Conservation (phyloP, 2,113 vertebrate genomes). For the Ophiodon elongatus region DNA sequence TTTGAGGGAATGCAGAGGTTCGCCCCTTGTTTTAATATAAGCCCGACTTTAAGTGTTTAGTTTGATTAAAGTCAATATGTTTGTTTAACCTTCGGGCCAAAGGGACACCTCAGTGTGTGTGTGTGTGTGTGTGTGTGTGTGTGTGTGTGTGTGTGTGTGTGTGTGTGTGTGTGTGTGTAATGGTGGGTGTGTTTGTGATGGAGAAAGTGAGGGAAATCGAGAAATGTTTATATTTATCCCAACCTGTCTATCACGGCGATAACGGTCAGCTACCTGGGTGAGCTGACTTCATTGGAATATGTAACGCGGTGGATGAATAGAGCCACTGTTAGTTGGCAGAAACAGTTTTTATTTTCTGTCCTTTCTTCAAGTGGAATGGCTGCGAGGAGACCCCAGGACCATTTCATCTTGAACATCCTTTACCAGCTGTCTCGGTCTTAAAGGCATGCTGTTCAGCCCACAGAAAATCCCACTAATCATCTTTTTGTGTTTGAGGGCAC, state of each 20-base stretch:
- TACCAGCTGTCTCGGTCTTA: constrained; percentile 85
- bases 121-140: not conserved
- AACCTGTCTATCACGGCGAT: constrained; percentile 51
- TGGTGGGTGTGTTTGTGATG: not conserved
- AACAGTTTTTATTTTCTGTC: constrained; percentile 67
- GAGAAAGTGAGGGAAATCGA: not conserved
- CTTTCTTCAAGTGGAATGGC: constrained; percentile 78
- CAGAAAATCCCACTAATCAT: constrained; percentile 86
- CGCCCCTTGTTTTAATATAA: constrained; percentile 79
- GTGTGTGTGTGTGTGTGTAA: not conserved
- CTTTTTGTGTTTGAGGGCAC: constrained; percentile 87
- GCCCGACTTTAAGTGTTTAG: constrained; percentile 71
- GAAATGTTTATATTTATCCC: constrained; percentile 26
- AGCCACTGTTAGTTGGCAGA: constrained; percentile 42
- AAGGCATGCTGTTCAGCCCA: constrained; percentile 83
- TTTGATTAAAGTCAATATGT: constrained; percentile 82
- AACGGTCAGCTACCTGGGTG: constrained; percentile 34
- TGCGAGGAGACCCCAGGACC: constrained; percentile 79
- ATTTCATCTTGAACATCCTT: constrained; percentile 82
- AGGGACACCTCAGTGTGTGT: constrained; percentile 51
- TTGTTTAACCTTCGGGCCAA: constrained; percentile 74
- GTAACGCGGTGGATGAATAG: constrained; percentile 28
- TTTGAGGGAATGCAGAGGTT: constrained; percentile 75
- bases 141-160: not conserved
- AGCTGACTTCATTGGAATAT: constrained; percentile 58